Evolutionary conservation across 2,888 invertebrate species (phyloP), one percentile per base, ranked within the genome.

Genomic region (Drosophila lacicola): DNA sequence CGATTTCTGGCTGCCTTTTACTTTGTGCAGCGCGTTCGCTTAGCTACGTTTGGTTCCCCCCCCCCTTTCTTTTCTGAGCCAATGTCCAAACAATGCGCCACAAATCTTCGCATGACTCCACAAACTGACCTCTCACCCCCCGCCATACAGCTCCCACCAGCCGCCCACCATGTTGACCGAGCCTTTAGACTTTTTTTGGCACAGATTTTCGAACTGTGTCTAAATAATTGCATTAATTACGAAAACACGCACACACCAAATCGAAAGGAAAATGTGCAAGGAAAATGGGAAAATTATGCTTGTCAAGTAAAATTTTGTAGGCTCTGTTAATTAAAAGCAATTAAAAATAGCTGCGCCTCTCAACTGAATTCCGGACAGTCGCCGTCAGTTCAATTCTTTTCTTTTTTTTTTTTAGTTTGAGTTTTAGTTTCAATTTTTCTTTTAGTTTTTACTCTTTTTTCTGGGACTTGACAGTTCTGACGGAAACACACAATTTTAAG

Each of bases 251-350:
- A 50, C 19, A 45, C 33, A 34, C 19, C 34, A 57, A 64, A 55
- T 60, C 53, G 42, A 42, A 45, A 56, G 29, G 68, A 53, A 77
- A 67, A 61, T 50, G 14, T 37, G 51, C 47, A 39, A 44, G 47
- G 57, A 62, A 62, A 51, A 39, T 29, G 42, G 49, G 6, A 61
- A 57, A 81, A 86, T 85, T 74, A 72, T 74, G 78, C 78, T 61
- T 89, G 83, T 86, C 85, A 86, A 71, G 74, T 77, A 57, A 37
- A 61, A 77, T 76, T 72, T 68, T 63, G 77, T 61, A 73, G 88
- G 66, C 70, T 74, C 70, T 58, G 63, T 77, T 86, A 89, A 89
- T 89, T 88, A 81, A 80, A 88, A 70, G 81, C 87, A 89, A 88
- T 89, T 86, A 81, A 79, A 89, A 86, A 88, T 82, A 81, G 88